Base-by-base conservation (phyloP, 2,888 invertebrate species). In the Dendrolimus pini region DNA sequence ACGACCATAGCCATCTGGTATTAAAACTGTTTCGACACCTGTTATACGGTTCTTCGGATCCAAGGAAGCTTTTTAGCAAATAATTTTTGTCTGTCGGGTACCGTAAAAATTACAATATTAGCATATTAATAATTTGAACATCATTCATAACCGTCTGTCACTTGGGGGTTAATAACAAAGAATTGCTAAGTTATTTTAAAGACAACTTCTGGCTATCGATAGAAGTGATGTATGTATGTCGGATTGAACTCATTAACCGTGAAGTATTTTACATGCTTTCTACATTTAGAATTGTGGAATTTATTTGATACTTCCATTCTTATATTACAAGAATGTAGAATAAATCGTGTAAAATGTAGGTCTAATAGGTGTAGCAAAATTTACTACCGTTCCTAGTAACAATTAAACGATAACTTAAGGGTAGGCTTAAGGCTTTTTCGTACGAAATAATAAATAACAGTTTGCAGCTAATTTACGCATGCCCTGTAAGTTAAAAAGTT, bases 1-100 rank as follows among this genome's bases (percentile, higher is more conserved):
- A 47, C 1, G 47, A 47, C 47, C 6, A 47, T 47, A 54, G 61
- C 69, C 69, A 75, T 70, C 68, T 73, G 70, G 65, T 55, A 62
- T 61, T 63, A 61, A 62, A 65, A 64, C 67, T 69, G 68, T 76
- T 76, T 74, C 69, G 73, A 80, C 80, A 83, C 79, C 79, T 83
- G 78, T 74, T 77, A 67, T 67, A 64, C 68, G 72, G 64, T 68
- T 59, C 62, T 72, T 60, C 69, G 65, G 63, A 62, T 63, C 62
- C 58, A 58, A 59, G 60, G 55, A 53, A 54, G 61, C 58, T 54
- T 47, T 56, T 57, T 56, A 60, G 54, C 57, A 42, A 56, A 58
- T 63, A 60, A 10, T 54, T 54, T 54, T 54, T 13, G 14, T 18
- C 7, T 2, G 14, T 9, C 54, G 12, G 9, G 14, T 18, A 54